A percentile compares a stretch with the other conserved stretches of the same genome.
Conservation (phyloP, 2,888 invertebrate genomes). For the Exocentrus adspersus region DNA sequence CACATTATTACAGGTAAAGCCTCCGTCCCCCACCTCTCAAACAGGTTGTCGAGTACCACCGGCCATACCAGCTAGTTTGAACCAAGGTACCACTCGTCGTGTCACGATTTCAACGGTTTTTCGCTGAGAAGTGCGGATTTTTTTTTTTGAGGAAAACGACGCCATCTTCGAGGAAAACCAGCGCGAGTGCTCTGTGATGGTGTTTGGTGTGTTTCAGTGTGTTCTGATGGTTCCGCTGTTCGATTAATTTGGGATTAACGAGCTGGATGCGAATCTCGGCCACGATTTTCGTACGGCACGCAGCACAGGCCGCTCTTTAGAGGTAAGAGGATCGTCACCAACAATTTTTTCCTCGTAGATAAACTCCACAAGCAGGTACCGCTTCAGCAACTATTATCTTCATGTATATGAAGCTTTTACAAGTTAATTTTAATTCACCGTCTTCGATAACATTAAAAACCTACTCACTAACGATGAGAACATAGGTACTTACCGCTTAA, state of each 20-base stretch:
- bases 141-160: slow-evolving; percentile 19
- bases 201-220: slow-evolving; percentile 16
- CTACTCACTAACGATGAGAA: too few species aligned
- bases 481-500: too few species aligned
- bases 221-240: slow-evolving; percentile 1
- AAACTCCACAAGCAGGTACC: too few species aligned
- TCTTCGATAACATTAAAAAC: too few species aligned
- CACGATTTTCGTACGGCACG: slow-evolving; percentile 25
- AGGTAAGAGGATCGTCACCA: slow-evolving; percentile 13
- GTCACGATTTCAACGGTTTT: slow-evolving; percentile 33
- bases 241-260: slow-evolving; percentile 16
- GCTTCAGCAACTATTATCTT: too few species aligned
- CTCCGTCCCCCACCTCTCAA: slow-evolving; percentile 42
- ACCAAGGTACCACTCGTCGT: slow-evolving; percentile 45
- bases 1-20: slow-evolving; percentile 44
- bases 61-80: slow-evolving; percentile 49
- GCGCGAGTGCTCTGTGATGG: slow-evolving; percentile 17
- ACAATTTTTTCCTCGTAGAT: too few species aligned
- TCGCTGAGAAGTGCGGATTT: slow-evolving; percentile 19
- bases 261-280: slow-evolving; percentile 15
- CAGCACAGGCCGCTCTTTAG: slow-evolving; percentile 17
- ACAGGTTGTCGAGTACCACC: slow-evolving; percentile 48
- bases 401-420: too few species aligned
- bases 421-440: too few species aligned
- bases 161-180: slow-evolving; percentile 15